phyloP scores from a whole-genome alignment of 2,797 vertebrate genomes.

The Garrulus glandarius region DNA sequence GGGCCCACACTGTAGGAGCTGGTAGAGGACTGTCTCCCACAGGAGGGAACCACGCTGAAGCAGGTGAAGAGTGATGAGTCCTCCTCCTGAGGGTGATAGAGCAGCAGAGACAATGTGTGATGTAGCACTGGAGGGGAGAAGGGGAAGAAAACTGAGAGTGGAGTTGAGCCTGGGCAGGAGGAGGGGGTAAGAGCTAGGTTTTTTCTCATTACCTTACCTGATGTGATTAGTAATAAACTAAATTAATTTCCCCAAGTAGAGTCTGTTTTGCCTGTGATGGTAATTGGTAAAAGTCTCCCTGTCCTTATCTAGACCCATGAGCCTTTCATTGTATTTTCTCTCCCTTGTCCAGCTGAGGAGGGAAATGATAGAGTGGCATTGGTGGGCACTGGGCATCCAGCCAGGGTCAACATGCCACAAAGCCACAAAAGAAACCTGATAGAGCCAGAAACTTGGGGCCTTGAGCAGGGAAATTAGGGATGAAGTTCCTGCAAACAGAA shows the following conservation, averaged over 20 bases:
- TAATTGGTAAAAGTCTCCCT: background rate
- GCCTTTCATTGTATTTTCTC: background rate
- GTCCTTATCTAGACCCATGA: background rate
- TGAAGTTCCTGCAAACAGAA: background rate
- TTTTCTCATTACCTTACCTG: background rate
- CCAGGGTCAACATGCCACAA: background rate
- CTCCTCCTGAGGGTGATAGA: background rate
- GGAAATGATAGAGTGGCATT: background rate
- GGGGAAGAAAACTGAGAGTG: rapidly evolving
- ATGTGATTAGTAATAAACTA: background rate
- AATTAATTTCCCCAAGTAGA: background rate
- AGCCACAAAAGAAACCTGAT: background rate
- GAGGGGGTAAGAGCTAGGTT: rapidly evolving
- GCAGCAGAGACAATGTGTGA: background rate
- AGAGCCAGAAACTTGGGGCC: background rate
- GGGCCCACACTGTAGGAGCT: background rate
- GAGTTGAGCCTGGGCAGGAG: background rate
- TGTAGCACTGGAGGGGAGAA: no score
- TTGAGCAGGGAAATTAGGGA: background rate
- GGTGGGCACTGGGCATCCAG: background rate
- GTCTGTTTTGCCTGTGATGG: background rate
- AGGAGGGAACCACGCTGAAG: rapidly evolving
- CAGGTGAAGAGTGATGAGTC: background rate
- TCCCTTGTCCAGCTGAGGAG: background rate
- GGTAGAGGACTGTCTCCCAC: background rate